Base-by-base conservation (phyloP, 2,888 invertebrate species). In the Ecdyonurus torrentis region DNA sequence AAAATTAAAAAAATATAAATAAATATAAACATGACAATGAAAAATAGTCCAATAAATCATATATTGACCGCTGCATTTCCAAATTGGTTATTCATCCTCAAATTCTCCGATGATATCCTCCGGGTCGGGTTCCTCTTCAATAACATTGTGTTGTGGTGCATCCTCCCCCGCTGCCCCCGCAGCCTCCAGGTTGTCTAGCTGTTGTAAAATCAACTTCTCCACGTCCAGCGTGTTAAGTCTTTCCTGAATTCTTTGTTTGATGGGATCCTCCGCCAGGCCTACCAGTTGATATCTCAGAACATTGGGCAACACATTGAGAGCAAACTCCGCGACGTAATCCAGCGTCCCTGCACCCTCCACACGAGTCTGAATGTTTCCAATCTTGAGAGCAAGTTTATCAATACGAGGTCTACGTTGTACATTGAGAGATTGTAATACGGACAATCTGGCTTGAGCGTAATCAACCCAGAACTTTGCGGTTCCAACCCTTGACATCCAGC, bases 301-400 rank as follows among this genome's bases (percentile, higher is more conserved):
- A 78, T 94, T 93, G 0, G 92, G 91, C 61, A 92, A 70, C 59
- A 92, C 78, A 72, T 93, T 94, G 0, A 91, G 81, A 2, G 79
- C 80, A 64, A 89, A 85, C 75, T 94, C 93, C 65, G 91, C 77
- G 0, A 86, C 71, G 70, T 91, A 92, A 74, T 94, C 93, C 19
- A 89, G 67, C 0, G 90, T 89, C n/a, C 93, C 91, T 0, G 91
- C 86, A 0, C 93, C 93, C 68, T 90, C 83, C 69, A 87, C 86
- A 23, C 90, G 79, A 2, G 90, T 81, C 74, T 91, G 90, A 67
- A 91, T 89, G 71, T 91, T 91, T 2, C 91, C 91, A 66, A 91
- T 73, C 72, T 89, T 89, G 61, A 92, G 76, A 71, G 91, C 85
- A 50, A 92, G 76, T 67, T 86, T 84, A 68, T 85, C 84, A 55